Percentiles rank a stretch among this genome's conserved stretches.
Evolutionary conservation across 2,888 invertebrate species (phyloP).

Genomic region (Diarsia rubi): DNA sequence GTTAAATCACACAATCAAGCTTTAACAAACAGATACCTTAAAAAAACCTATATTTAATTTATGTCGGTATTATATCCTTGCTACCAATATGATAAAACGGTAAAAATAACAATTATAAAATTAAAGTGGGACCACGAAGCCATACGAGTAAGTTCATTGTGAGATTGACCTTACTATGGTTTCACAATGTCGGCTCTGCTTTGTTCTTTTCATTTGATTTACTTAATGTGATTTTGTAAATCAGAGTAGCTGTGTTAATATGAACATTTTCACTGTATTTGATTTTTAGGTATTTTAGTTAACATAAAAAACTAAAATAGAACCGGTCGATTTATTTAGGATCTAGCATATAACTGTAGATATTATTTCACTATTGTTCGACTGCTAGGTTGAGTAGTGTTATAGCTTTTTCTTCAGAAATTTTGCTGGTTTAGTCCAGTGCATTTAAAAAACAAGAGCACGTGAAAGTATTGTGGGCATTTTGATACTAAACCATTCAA

Average conservation of each 20-base stretch:
- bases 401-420: background rate
- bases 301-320: background rate
- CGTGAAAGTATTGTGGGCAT: background rate
- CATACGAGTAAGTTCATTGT: conserved; percentile 73
- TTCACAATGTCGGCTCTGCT: conserved; percentile 74
- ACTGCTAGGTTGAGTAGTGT: too few relatives aligned
- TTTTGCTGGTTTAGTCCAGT: background rate
- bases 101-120: conserved; percentile 48
- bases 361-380: background rate
- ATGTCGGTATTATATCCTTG: background rate
- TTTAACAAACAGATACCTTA: background rate
- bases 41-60: background rate
- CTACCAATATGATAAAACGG: conserved; percentile 18
- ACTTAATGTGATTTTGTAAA: conserved; percentile 61
- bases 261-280: conserved; percentile 22
- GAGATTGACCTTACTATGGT: conserved; percentile 79
- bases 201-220: conserved; percentile 69
- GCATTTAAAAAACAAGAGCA: background rate
- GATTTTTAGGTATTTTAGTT: background rate
- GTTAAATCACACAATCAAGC: background rate
- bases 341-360: background rate
- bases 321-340: too few relatives aligned
- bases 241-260: conserved; percentile 9
- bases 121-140: conserved; percentile 71
- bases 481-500: background rate